Evolutionary conservation across 1,140 invertebrate genomes (phyloP), one percentile per base, ranked within the genome.

Genomic region (Pogonognathellus flavescens): DNA sequence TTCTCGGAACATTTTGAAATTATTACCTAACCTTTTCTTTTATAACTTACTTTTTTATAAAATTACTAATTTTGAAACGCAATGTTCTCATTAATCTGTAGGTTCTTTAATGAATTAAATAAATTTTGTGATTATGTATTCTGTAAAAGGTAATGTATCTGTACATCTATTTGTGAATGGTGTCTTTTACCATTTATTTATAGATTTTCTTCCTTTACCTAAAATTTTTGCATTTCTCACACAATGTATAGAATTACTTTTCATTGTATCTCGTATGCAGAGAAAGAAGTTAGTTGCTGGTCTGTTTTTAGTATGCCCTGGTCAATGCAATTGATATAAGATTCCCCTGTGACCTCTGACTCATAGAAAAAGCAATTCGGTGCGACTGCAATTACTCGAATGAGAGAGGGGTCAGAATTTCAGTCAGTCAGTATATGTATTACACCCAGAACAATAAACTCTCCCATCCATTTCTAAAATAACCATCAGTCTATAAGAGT

Each of bases 281-380:
- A 52, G n/a, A 11, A 50, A 57, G 70, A 57, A 62, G 60, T 81
- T 50, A 82, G 31, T n/a, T 7, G 8, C 14, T n/a, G n/a, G n/a
- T n/a, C n/a, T n/a, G n/a, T n/a, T 14, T 76, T 62, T 76, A 55
- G 41, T 52, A 8, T 66, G 70, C 14, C n/a, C 49, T 18, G 81
- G 55, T 82, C 81, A 22, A 20, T 49, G 70, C 80, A 55, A 82
- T 59, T 82, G 81, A 62, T 62, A 62, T 14, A 31, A 60, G 80
- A 85, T 81, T 85, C 84, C 84, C 84, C 66, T 20, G 84, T 85
- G 84, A 81, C 76, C 84, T 57, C 80, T 85, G 84, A 85, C 49
- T 85, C 84, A 85, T 85, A 62, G 16, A 16, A 55, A 41, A 2
- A 81, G 80, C 80, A 55, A 81, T 81, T 81, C 20, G 41, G 31